A percentile compares a stretch with the other conserved stretches of the same genome.
Evolutionary conservation across 2,888 invertebrate genomes (phyloP).

Genomic region (Myathropa florea): DNA sequence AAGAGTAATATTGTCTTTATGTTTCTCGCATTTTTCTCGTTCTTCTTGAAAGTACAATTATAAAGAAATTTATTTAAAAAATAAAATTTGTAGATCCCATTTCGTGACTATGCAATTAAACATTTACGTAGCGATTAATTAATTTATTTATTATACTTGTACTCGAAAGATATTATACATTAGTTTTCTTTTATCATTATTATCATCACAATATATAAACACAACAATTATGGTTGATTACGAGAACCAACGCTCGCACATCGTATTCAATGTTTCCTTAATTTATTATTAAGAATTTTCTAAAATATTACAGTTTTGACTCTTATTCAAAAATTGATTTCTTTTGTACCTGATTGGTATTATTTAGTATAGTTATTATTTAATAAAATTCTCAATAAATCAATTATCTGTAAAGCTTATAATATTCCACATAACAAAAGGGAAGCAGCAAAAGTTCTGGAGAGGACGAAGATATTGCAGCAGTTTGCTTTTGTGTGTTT

Average conservation of each 20-base stretch:
- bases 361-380: slow-evolving; percentile 29
- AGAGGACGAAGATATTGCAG: slow-evolving; percentile 30
- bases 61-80: no score
- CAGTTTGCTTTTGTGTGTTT: not conserved
- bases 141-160: slow-evolving; percentile 26
- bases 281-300: slow-evolving; percentile 19
- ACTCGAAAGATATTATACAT: slow-evolving; percentile 24
- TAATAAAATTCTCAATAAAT: slow-evolving; percentile 19
- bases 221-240: slow-evolving; percentile 20
- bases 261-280: not conserved
- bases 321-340: slow-evolving; percentile 45
- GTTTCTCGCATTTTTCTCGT: no score
- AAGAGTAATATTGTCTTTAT: no score
- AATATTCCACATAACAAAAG: slow-evolving; percentile 34
- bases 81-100: no score
- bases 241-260: slow-evolving; percentile 22
- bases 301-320: slow-evolving; percentile 40
- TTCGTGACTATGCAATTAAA: no score
- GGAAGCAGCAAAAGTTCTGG: slow-evolving; percentile 6
- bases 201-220: slow-evolving; percentile 36
- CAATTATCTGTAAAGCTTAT: slow-evolving; percentile 25
- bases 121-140: not conserved
- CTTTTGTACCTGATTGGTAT: slow-evolving; percentile 57
- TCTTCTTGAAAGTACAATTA: no score
- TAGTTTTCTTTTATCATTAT: slow-evolving; percentile 15